A percentile compares a stretch with the other conserved stretches of the same genome.
Conservation (phyloP, 2,113 vertebrate genomes). For the Saguinus midas region DNA sequence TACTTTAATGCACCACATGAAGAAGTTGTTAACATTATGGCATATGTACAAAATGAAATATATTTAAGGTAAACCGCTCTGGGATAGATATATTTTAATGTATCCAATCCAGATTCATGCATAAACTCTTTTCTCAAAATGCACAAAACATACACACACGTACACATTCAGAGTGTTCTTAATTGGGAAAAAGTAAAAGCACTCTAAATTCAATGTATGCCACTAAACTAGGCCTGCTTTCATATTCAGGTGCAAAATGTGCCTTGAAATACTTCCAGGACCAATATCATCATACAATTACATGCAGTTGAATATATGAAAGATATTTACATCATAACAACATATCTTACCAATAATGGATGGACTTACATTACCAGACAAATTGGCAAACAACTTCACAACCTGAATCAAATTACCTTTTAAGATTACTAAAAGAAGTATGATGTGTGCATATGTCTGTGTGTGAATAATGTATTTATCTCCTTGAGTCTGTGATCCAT, state of each 20-base stretch:
- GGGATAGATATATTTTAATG: slow-evolving; percentile 1
- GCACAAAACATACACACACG: background rate
- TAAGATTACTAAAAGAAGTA: background rate
- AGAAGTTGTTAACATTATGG: slow-evolving; percentile 5
- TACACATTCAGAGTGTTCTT: background rate
- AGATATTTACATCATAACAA: background rate
- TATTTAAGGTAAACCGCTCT: slow-evolving; percentile 22
- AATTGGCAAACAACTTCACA: background rate
- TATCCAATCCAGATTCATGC: slow-evolving; percentile 17
- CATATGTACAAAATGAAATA: slow-evolving; percentile 13
- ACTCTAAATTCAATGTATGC: background rate
- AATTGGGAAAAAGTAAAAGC: background rate
- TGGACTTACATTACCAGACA: background rate
- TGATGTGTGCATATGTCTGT: background rate
- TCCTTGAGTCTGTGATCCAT: background rate
- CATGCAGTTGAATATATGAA: background rate
- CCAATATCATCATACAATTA: background rate
- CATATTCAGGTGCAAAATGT: background rate
- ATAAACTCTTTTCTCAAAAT: background rate
- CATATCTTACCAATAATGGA: background rate
- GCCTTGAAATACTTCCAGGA: background rate
- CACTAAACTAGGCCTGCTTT: background rate
- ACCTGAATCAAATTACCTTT: slow-evolving; percentile 14
- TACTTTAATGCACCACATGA: background rate
- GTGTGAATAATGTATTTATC: background rate